Percentiles rank a stretch among this genome's conserved stretches.
Conservation (phyloP, 2,888 invertebrate genomes). For the Melieria crassipennis region DNA sequence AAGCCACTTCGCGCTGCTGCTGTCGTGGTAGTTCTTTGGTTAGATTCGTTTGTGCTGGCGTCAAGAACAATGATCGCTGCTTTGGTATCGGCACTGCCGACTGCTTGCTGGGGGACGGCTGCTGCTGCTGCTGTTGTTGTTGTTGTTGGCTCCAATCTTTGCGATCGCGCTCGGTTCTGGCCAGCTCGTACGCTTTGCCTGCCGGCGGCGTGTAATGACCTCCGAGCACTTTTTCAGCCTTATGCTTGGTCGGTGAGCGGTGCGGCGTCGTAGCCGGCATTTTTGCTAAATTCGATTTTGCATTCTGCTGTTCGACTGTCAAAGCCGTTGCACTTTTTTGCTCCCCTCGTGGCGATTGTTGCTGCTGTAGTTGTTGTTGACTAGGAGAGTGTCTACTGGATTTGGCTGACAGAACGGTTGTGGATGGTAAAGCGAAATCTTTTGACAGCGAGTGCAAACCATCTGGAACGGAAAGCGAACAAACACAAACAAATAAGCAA, state of each 20-base stretch:
- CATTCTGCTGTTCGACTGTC: constrained; percentile 28
- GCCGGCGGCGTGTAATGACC: constrained; percentile 58
- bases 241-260: constrained; percentile 50
- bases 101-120: constrained; percentile 8
- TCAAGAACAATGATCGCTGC: constrained; percentile 45
- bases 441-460: constrained; percentile 41
- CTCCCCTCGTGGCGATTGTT: constrained; percentile 37
- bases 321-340: constrained; percentile 31
- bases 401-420: constrained; percentile 37
- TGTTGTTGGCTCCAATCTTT: constrained; percentile 25
- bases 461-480: constrained; percentile 38
- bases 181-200: neutral
- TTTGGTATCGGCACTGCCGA: constrained; percentile 46
- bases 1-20: constrained; percentile 36
- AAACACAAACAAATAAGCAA: constrained; percentile 22
- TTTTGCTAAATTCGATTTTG: constrained; percentile 35
- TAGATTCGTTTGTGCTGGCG: constrained; percentile 41
- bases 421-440: constrained; percentile 43
- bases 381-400: constrained; percentile 25
- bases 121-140: constrained; percentile 43
- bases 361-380: constrained; percentile 40
- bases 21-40: constrained; percentile 54
- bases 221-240: constrained; percentile 60
- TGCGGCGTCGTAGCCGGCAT: constrained; percentile 39
- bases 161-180: constrained; percentile 13